phyloP scores from a whole-genome alignment of 1,140 invertebrate genomes.

The Stegodyphus mimosarum region DNA sequence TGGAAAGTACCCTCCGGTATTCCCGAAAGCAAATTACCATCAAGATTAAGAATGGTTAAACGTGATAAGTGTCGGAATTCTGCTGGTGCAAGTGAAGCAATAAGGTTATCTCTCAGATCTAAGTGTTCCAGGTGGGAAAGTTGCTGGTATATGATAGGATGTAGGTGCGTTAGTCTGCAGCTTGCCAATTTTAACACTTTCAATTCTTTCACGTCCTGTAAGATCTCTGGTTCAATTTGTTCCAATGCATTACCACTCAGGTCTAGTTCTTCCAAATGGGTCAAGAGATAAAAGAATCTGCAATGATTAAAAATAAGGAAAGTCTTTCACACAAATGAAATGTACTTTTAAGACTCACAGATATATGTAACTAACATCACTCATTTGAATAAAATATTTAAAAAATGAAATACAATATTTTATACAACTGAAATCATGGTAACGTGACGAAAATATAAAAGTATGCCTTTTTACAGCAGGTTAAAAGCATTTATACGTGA shows the following conservation, averaged over 20 bases:
- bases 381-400: too few species aligned
- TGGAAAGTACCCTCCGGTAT: slow-evolving; percentile 79
- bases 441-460: too few species aligned
- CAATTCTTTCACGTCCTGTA: slow-evolving; percentile 67
- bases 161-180: slow-evolving; percentile 61
- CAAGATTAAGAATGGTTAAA: slow-evolving; percentile 76
- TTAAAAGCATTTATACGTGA: too few species aligned
- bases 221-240: slow-evolving; percentile 75
- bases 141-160: slow-evolving; percentile 63
- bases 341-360: too few species aligned
- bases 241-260: slow-evolving; percentile 79
- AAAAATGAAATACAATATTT: too few species aligned
- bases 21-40: slow-evolving; percentile 79
- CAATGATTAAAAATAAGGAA: neutral
- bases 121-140: slow-evolving; percentile 61
- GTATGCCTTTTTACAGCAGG: too few species aligned
- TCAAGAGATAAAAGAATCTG: slow-evolving; percentile 76
- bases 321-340: neutral
- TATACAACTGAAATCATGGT: too few species aligned
- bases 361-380: too few species aligned
- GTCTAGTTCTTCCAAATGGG: slow-evolving; percentile 77
- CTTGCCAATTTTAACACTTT: slow-evolving; percentile 75
- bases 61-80: slow-evolving; percentile 69
- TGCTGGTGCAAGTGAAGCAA: slow-evolving; percentile 72
- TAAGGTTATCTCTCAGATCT: slow-evolving; percentile 73